phyloP scores from a whole-genome alignment of 2,113 vertebrate species.

The Thinocorus orbignyianus region DNA sequence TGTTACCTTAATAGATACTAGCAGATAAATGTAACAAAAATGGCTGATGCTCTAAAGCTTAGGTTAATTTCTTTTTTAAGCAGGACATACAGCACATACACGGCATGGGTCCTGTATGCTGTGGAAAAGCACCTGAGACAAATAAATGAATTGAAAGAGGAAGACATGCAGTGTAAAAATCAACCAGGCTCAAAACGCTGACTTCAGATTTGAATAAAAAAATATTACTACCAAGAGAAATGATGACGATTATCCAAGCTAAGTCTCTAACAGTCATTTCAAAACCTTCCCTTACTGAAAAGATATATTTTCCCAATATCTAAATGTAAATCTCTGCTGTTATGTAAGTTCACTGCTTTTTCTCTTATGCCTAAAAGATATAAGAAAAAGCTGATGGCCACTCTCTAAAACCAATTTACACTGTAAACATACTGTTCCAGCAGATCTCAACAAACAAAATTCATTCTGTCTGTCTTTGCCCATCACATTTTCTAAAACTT shows the following conservation, averaged over 20 bases:
- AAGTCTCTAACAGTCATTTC: not conserved
- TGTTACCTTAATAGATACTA: not conserved
- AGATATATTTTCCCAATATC: not conserved
- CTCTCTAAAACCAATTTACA: not conserved
- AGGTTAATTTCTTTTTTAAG: not conserved
- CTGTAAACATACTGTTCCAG: not conserved
- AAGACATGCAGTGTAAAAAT: not conserved
- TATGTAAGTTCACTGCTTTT: not conserved
- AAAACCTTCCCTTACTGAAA: not conserved
- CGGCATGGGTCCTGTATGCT: not conserved
- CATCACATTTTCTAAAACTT: not conserved
- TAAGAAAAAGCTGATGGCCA: not conserved
- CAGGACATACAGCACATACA: not conserved
- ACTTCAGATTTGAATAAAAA: not conserved
- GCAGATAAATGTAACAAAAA: not conserved
- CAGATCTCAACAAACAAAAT: not conserved
- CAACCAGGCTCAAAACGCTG: not conserved
- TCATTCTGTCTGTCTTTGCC: not conserved
- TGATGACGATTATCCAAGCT: rapidly evolving
- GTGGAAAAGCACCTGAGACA: not conserved
- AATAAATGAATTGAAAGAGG: not conserved
- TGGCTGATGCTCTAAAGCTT: not conserved
- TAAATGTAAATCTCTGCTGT: not conserved
- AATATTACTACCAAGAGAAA: not conserved
- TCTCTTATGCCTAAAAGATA: not conserved